Conservation (phyloP, 2,888 invertebrate species). For the Danaus chrysippus region DNA sequence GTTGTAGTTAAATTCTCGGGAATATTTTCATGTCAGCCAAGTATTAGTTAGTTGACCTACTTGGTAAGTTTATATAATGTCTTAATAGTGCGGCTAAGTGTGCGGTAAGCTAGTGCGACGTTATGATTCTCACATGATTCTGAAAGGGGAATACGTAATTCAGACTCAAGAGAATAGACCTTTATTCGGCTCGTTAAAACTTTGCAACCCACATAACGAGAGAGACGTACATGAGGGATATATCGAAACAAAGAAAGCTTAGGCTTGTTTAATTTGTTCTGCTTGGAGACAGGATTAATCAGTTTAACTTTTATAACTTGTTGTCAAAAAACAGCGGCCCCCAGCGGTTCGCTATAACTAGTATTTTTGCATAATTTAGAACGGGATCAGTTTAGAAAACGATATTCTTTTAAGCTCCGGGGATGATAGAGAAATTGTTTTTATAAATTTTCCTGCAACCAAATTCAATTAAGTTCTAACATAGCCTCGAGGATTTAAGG, state of each 20-base stretch:
- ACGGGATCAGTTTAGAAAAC: too few species aligned
- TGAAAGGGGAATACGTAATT: conserved; percentile 26
- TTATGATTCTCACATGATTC: conserved; percentile 22
- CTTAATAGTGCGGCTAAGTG: conserved; percentile 12
- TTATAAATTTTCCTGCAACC: too few species aligned
- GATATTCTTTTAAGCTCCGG: too few species aligned
- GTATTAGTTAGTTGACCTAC: conserved; percentile 7
- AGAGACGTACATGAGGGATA: conserved; percentile 41
- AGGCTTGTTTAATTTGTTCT: conserved; percentile 20
- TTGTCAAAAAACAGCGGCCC: not conserved
- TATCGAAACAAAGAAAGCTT: conserved; percentile 24
- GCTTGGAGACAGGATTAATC: not conserved
- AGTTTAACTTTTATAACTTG: not conserved
- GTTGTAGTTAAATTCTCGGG: conserved; percentile 2
- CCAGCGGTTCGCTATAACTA: not conserved
- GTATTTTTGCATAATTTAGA: not conserved
- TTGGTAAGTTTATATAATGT: not conserved
- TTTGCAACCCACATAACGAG: conserved; percentile 42
- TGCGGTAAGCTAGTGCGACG: conserved; percentile 8
- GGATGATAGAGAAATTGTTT: too few species aligned
- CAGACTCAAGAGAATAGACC: conserved; percentile 32
- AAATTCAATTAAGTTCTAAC: too few species aligned
- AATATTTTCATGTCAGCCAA: conserved; percentile 5
- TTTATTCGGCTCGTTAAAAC: conserved; percentile 48
- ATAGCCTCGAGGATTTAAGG: too few species aligned